These are phyloP conservation scores for Platanista minor DNA, from an alignment of 2,113 vertebrate genomes.

Conservation along the genomic window DNA sequence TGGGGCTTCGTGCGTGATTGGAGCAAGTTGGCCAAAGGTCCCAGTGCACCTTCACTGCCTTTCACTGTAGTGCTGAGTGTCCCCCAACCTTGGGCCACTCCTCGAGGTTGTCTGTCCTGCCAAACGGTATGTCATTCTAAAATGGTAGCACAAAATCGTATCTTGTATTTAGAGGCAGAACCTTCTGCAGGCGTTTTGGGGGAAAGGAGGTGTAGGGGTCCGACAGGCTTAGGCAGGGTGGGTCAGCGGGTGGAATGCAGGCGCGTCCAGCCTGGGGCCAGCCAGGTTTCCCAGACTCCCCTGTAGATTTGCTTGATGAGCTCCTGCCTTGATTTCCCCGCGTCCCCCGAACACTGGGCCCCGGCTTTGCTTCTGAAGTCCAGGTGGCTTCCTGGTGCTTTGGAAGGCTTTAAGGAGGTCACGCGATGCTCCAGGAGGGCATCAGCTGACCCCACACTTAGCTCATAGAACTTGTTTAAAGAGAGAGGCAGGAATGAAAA, in stretches of 20 bases:
- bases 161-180: not conserved
- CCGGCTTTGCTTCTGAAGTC: not conserved
- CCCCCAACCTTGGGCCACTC: not conserved
- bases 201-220: not conserved
- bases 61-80: not conserved
- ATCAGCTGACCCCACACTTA: not conserved
- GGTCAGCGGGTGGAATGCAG: too few relatives aligned
- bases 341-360: not conserved
- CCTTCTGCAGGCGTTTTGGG: not conserved
- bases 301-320: not conserved
- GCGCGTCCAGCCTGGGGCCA: rapidly evolving
- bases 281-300: not conserved
- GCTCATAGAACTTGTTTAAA: not conserved
- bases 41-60: not conserved
- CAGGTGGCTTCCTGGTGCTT: not conserved
- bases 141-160: not conserved
- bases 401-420: not conserved
- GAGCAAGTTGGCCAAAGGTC: not conserved
- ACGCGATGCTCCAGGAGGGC: not conserved
- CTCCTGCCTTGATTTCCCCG: not conserved
- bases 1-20: rapidly evolving
- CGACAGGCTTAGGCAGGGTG: not conserved
- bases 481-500: not conserved
- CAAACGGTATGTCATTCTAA: rapidly evolving
- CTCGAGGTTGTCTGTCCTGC: not conserved